Percentiles rank a stretch among this genome's conserved stretches.
phyloP scores from a whole-genome alignment of 2,797 vertebrate species.

The Okamejei kenojei region DNA sequence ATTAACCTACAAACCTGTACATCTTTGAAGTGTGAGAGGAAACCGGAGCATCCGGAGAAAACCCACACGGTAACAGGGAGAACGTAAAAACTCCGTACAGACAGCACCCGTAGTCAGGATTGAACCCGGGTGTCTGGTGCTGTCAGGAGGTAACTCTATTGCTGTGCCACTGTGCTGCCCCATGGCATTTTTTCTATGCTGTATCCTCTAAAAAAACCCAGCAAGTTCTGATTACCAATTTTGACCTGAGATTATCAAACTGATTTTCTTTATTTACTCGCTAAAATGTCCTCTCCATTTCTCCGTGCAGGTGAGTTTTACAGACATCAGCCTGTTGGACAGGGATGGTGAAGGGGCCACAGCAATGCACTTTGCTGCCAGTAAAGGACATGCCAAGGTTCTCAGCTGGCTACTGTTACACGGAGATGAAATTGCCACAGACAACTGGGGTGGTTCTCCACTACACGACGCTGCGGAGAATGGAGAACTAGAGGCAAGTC shows the following conservation, averaged over 20 bases:
- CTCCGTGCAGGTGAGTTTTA: slow-evolving; percentile 74
- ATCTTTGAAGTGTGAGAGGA: no score
- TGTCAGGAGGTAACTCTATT: no score
- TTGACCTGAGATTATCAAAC: not conserved
- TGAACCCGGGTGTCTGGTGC: no score
- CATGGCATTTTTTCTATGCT: no score
- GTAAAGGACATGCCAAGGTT: slow-evolving; percentile 87
- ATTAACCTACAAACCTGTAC: no score
- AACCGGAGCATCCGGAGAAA: no score
- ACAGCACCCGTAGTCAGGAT: no score
- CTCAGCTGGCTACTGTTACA: slow-evolving; percentile 95
- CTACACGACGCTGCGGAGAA: slow-evolving; percentile 91
- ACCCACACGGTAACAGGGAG: no score
- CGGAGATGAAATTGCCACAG: slow-evolving; percentile 78
- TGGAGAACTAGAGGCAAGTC: slow-evolving; percentile 81
- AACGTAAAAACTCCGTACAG: no score
- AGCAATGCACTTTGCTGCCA: slow-evolving; percentile 91
- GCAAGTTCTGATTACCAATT: no score
- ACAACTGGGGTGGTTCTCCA: slow-evolving; percentile 82
- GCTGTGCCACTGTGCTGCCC: no score
- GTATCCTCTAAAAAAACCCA: no score
- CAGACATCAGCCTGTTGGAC: slow-evolving; percentile 74
- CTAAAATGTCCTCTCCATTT: not conserved
- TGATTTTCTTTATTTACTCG: not conserved
- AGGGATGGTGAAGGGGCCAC: slow-evolving; percentile 80